Evolutionary conservation across 2,113 vertebrate species (phyloP).

Genomic region (Takifugu flavidus): DNA sequence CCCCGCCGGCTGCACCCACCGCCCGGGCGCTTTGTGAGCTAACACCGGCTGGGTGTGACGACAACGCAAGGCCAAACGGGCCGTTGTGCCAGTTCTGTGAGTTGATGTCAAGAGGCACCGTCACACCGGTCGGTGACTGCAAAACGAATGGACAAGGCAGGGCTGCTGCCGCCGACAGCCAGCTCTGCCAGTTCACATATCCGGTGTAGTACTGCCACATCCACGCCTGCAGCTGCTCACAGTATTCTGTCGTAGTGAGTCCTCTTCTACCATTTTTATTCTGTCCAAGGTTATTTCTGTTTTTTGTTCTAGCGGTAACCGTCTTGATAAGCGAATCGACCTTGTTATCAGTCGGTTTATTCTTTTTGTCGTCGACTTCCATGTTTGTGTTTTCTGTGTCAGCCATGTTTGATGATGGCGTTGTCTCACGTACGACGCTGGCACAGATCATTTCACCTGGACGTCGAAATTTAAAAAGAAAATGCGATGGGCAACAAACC

Average conservation of each 20-base stretch:
- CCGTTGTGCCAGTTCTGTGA: constrained; percentile 49
- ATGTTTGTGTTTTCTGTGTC: constrained; percentile 61
- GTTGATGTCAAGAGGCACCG: constrained; percentile 37
- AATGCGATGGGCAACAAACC: too few relatives aligned
- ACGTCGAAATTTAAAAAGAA: neutral
- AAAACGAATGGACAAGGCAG: constrained; percentile 64
- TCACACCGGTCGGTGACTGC: constrained; percentile 38
- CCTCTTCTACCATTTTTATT: constrained; percentile 8
- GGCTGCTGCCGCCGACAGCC: constrained; percentile 68
- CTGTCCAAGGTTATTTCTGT: neutral
- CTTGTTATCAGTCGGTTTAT: constrained; percentile 10
- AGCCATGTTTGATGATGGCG: constrained; percentile 67
- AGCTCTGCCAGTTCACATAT: constrained; percentile 86
- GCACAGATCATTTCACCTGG: neutral
- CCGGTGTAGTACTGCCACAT: constrained; percentile 93
- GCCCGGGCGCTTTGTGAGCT: constrained; percentile 21
- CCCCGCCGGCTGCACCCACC: constrained; percentile 41
- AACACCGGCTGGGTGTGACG: constrained; percentile 28
- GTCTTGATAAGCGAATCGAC: constrained; percentile 15
- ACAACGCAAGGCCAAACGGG: constrained; percentile 42
- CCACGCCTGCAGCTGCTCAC: constrained; percentile 88
- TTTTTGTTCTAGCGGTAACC: neutral
- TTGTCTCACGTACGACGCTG: constrained; percentile 28
- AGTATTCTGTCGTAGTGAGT: constrained; percentile 80
- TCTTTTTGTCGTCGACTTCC: constrained; percentile 42